These are phyloP conservation scores for Bufo gargarizans DNA, from an alignment of 2,113 vertebrate genomes.

Conservation along the genomic window DNA sequence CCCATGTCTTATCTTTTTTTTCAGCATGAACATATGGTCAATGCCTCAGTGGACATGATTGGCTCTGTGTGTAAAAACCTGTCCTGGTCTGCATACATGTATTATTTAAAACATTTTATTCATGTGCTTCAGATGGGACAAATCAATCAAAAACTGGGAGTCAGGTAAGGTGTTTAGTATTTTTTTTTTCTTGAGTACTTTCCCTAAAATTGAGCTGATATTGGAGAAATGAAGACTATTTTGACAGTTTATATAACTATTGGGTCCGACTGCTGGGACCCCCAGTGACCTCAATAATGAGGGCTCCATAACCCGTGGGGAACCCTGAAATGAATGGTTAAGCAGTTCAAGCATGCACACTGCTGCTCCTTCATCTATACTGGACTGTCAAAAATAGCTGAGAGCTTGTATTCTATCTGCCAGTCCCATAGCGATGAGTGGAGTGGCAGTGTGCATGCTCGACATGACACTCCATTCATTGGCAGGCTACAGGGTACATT, in stretches of 20 bases:
- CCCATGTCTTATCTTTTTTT: slow-evolving; percentile 21
- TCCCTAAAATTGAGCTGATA: background rate
- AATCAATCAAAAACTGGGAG: slow-evolving; percentile 85
- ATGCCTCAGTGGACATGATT: slow-evolving; percentile 86
- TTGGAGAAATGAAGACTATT: background rate
- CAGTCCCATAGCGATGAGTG: too few relatives aligned
- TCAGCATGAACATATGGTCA: slow-evolving; percentile 89
- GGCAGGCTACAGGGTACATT: too few relatives aligned
- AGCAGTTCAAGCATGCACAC: too few relatives aligned
- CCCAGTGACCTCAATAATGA: too few relatives aligned
- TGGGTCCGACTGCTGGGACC: too few relatives aligned
- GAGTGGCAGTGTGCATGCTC: too few relatives aligned
- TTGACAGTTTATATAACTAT: background rate
- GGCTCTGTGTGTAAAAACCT: slow-evolving; percentile 88
- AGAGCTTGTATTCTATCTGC: too few relatives aligned
- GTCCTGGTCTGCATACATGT: slow-evolving; percentile 92
- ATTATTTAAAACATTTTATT: slow-evolving; percentile 90
- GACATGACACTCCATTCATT: too few relatives aligned
- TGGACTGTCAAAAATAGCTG: too few relatives aligned
- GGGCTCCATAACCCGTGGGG: too few relatives aligned
- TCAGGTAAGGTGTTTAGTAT: slow-evolving; percentile 72
- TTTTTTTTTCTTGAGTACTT: background rate
- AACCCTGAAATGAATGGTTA: too few relatives aligned
- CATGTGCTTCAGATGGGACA: slow-evolving; percentile 86
- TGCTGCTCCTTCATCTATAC: too few relatives aligned